Evolutionary conservation across 2,797 vertebrate species (phyloP), one percentile per base, ranked within the genome.

Genomic region (Pseudochromis fuscus): DNA sequence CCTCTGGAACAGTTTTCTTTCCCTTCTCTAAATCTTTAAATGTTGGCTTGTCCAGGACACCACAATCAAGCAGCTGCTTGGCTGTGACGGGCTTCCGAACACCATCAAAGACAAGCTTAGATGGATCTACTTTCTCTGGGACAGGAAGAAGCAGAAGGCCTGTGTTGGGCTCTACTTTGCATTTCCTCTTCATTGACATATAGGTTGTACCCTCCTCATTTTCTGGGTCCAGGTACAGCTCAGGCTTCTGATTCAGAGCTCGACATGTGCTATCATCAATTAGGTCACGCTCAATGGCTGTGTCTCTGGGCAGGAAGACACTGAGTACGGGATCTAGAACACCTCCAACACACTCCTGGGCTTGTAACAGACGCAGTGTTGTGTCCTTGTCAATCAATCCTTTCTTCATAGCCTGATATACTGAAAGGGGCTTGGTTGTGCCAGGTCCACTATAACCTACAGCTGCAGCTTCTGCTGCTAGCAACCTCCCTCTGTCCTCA

Each of bases 381-480:
- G 98, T 97, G 59, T 92, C 94, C 82, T 92, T 96, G 83, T 98
- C 96, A 53, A 96, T 96, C 21, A 97, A 85, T 60, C 96, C 96
- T 57, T 96, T 96, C 72, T 97, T 95, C 94, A 98, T 97, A 27
- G 97, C 97, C 89, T 98, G 95, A 84, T 97, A 99, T 61, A 95
- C 91, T 51, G 97, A 98, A 77, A 99, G 95, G 3, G 90, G 89
- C 81, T 91, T 86, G 53, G 35, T 77, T 65, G 66, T 61, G 8
- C 69, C 64, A 71, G 67, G 82, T 38, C 28, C 48, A 50, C 19
- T 40, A 63, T 85, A 93, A 53, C 91, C 91, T 19, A 92, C 82
- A 55, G 87, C 90, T 60, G 90, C 91, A 42, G 88, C 90, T 52
- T 93, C 91, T 79, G 90, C 89, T 56, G 83, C 88, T 2, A 86